phyloP scores from a whole-genome alignment of 2,888 invertebrate genomes.

The Hypomecis atomaria region DNA sequence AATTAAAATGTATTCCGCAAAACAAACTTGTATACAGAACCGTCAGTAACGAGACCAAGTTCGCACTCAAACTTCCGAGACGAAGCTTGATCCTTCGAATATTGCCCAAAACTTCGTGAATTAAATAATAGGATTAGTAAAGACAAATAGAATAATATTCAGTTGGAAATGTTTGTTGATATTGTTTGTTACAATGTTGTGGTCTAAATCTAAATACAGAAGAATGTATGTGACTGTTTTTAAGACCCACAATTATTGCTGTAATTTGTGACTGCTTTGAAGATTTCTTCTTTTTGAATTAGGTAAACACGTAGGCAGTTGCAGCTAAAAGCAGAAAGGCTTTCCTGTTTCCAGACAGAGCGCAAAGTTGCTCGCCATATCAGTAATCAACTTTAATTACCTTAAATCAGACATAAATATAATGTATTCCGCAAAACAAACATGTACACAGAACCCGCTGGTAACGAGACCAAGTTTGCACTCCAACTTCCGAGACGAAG shows the following conservation, averaged over 20 bases:
- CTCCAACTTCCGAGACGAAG: constrained; percentile 20
- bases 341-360: constrained; percentile 14
- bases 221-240: neutral
- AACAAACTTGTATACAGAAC: constrained; percentile 23
- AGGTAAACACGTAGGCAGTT: too few relatives aligned
- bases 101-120: constrained; percentile 10
- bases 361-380: constrained; percentile 13
- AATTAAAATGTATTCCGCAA: constrained; percentile 31
- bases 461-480: constrained; percentile 18
- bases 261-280: too few relatives aligned
- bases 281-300: too few relatives aligned
- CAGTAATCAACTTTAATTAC: constrained; percentile 30
- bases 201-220: too few relatives aligned
- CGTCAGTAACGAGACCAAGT: constrained; percentile 15
- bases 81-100: constrained; percentile 8
- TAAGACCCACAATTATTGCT: too few relatives aligned
- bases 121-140: constrained; percentile 11
- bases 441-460: constrained; percentile 5
- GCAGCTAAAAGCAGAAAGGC: neutral
- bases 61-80: constrained; percentile 22
- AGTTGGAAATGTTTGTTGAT: neutral
- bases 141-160: constrained; percentile 6
- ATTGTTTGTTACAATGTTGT: neutral
- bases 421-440: constrained; percentile 30
- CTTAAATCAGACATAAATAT: constrained; percentile 30